Conservation (phyloP, 2,888 invertebrate species). For the Quadroppia sp. region DNA sequence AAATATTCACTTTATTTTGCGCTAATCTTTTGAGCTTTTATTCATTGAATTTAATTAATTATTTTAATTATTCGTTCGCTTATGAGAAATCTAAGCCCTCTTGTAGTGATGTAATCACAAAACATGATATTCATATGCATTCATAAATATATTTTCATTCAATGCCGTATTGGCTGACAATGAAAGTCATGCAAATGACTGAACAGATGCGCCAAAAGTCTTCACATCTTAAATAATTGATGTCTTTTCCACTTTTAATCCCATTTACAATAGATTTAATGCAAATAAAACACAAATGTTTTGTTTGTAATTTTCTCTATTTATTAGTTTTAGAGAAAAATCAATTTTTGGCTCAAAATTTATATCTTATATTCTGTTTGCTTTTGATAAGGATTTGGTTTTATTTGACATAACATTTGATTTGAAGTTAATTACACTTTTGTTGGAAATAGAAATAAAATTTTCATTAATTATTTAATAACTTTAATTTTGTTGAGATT, state of each 20-base stretch:
- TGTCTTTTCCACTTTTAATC: constrained; percentile 14
- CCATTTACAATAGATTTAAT: neutral
- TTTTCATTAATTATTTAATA: constrained; percentile 18
- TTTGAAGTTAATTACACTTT: neutral
- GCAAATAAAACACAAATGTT: neutral
- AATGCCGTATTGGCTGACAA: constrained; percentile 2
- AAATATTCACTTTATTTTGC: constrained; percentile 27
- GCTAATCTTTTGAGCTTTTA: constrained; percentile 14
- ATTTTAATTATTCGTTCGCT: constrained; percentile 26
- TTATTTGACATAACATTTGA: neutral
- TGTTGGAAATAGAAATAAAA: neutral
- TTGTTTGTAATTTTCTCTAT: neutral
- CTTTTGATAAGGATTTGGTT: neutral
- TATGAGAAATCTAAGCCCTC: constrained; percentile 9
- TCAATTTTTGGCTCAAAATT: neutral
- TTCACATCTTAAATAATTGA: constrained; percentile 7
- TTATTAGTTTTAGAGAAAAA: too few species aligned
- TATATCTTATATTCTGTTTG: neutral
- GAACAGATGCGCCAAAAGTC: constrained; percentile 12
- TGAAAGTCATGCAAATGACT: neutral
- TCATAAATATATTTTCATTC: neutral
- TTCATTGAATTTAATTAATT: constrained; percentile 33
- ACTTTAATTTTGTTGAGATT: neutral
- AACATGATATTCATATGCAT: constrained; percentile 24
- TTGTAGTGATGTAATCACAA: constrained; percentile 20